phyloP scores from a whole-genome alignment of 2,113 vertebrate genomes.

The Megaceryle maxima region DNA sequence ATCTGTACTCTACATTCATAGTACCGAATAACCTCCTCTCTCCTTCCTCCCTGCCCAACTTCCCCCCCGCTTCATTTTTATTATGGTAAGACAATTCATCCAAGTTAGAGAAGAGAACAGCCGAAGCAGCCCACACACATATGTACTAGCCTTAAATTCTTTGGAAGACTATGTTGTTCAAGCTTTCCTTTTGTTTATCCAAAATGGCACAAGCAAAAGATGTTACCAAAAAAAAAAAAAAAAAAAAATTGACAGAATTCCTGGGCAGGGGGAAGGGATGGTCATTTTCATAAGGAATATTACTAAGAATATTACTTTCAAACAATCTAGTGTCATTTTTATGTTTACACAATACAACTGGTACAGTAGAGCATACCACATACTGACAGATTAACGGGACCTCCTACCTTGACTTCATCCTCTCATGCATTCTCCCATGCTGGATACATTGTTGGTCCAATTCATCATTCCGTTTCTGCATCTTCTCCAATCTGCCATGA shows the following conservation, averaged over 20 bases:
- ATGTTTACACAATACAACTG: not conserved
- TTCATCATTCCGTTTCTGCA: constrained; percentile 83
- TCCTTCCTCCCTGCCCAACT: too few relatives aligned
- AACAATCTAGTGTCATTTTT: not conserved
- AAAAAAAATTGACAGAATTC: not conserved
- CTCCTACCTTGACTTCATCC: constrained; percentile 90
- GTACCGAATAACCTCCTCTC: not conserved
- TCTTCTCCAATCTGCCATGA: constrained; percentile 79
- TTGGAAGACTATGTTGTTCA: constrained; percentile 10
- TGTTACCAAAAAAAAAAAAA: not conserved
- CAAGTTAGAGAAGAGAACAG: constrained; percentile 48
- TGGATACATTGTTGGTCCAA: constrained; percentile 92
- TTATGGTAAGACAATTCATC: constrained; percentile 40
- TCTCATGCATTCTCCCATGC: constrained; percentile 88
- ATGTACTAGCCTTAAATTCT: constrained; percentile 36
- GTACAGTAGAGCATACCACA: not conserved
- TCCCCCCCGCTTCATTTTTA: not conserved
- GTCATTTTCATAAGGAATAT: not conserved
- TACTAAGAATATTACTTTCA: not conserved
- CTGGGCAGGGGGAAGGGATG: not conserved
- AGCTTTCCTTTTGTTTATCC: constrained; percentile 16
- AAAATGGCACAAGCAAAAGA: constrained; percentile 38
- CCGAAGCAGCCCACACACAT: constrained; percentile 57
- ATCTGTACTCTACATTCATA: constrained; percentile 1
- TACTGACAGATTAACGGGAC: not conserved